Evolutionary conservation across 1,140 invertebrate genomes (phyloP).

Genomic region (Listronotus oregonensis): DNA sequence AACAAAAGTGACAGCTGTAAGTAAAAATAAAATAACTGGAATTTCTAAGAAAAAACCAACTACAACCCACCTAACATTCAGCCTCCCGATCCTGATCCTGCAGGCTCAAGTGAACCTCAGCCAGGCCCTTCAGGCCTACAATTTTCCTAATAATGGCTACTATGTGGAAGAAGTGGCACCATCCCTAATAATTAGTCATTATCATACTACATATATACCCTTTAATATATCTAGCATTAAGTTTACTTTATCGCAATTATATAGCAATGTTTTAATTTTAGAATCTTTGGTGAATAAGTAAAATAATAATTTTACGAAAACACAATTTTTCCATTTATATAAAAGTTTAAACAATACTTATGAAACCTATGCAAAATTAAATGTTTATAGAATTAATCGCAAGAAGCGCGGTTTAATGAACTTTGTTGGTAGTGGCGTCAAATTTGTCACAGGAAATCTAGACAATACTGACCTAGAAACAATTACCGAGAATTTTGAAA

Average conservation of each 20-base stretch:
- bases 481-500: conserved; percentile 13
- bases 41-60: no score
- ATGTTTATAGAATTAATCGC: neutral
- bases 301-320: neutral
- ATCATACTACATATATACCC: no score
- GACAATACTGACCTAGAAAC: conserved; percentile 19
- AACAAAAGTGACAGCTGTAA: no score
- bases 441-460: conserved; percentile 18
- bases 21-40: no score
- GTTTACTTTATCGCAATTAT: neutral
- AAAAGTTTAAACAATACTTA: neutral
- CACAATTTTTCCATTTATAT: neutral
- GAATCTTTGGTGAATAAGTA: neutral
- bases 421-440: conserved; percentile 18
- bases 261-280: neutral
- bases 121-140: no score
- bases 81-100: no score
- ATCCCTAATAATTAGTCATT: no score
- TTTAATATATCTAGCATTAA: no score
- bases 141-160: conserved; percentile 13
- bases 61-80: no score
- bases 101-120: no score
- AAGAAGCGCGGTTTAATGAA: neutral
- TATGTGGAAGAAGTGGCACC: neutral
- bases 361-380: neutral